Evolutionary conservation across 2,888 invertebrate genomes (phyloP), one percentile per base, ranked within the genome.

Genomic region (Lampropteryx suffumata): DNA sequence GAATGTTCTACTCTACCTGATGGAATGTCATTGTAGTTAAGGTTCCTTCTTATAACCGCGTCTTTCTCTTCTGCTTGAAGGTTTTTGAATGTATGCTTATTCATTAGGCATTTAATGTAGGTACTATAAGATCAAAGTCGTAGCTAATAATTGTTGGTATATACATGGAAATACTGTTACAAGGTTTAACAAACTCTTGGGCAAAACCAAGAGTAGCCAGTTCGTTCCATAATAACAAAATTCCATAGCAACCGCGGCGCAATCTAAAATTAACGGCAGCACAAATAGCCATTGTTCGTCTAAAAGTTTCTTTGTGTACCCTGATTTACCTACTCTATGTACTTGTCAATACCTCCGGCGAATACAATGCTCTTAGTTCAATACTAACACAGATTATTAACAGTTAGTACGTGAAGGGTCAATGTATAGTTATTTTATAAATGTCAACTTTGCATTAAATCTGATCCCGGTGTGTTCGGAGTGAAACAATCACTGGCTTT

Each of bases 241-340:
- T 40, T 47, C 47, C 39, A 13, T 13, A 24, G 47, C 28, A 34
- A 28, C 24, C n/a, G 24, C 28, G 34, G 21, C 47, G 34, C 40
- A 21, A 36, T 41, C 41, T 48, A 24, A 48, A 41, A 48, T 35
- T 21, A 41, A 41, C 24, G 9, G 24, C 35, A 29, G 34, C 30
- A 35, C 29, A 34, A 29, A 34, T 35, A 36, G 21, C 29, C 30
- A 48, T 41, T 48, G 47, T 41, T 48, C 17, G 13, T 2, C 13
- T 47, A 35, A 35, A 41, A 41, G 41, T 24, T 40, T 26, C 35
- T 40, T 29, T 34, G 47, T 40, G 47, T 35, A 11, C 42, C 24
- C 1, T n/a, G n/a, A 9, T 1, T 10, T 5, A n/a, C 17, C 17
- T 17, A 7, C 24, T 24, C 24, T 24, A 6, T 1, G 17, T 29